Evolutionary conservation across 1,140 invertebrate species (phyloP), one percentile per base, ranked within the genome.

Genomic region (Rhagoletis zephyria): DNA sequence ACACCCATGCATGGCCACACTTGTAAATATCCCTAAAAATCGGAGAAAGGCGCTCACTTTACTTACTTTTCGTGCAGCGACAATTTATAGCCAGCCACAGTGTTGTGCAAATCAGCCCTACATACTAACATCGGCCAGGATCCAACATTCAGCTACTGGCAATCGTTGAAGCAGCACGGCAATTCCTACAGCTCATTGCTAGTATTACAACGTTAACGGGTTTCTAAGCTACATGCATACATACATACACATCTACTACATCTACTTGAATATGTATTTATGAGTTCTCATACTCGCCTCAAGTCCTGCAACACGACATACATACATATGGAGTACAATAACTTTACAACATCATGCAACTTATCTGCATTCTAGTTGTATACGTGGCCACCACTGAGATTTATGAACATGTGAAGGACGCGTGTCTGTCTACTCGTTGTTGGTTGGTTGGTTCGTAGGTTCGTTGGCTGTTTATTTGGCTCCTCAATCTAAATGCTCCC

Each of bases 1-100:
- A 63, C 5, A 16, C 61, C 9, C 61, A 63, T 60, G 59, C 6
- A 12, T 12, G 59, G 6, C 7, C 59, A 12, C 30, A 30, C 30
- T 56, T 77, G n/a, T 77, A 40, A 5, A 51, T 77, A 56, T 81
- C 74, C 74, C 74, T 81, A 81, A 81, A 30, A 81, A 81, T 81
- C 74, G 74, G 74, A 81, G 74, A 81, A 81, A 81, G 74, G 74
- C 74, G 74, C 74, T 81, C 74, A 81, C 74, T 81, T 81, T 48
- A 81, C 74, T 51, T 81, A 81, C 74, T 56, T 81, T 81, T 81
- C 48, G 48, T 81, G 48, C 74, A 19, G 48, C 74, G 74, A 42
- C 74, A 81, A 81, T 81, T 81, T 81, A 81, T 81, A 4, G 48
- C 48, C 74, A 2, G 30, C 30, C 30, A 30, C 30, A 77, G 45